phyloP scores from a whole-genome alignment of 2,113 vertebrate species.

The Phrynosoma platyrhinos region DNA sequence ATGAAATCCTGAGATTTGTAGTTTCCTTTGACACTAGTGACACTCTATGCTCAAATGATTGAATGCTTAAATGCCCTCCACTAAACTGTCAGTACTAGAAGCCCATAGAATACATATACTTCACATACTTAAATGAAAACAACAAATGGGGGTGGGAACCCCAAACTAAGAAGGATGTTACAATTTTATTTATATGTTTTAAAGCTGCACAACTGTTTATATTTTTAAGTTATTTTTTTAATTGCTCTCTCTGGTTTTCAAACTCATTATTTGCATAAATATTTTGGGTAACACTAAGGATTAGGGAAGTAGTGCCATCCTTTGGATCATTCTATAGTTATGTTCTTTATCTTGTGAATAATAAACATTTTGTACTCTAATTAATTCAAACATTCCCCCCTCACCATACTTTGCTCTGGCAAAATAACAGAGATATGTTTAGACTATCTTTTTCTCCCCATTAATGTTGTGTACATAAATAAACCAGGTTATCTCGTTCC shows the following conservation, averaged over 20 bases:
- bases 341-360: constrained; percentile 61
- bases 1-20: no score
- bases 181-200: rapidly evolving
- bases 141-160: constrained; percentile 38
- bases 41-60: no score
- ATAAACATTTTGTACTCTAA: constrained; percentile 66
- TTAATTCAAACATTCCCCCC: constrained; percentile 70
- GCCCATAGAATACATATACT: background rate
- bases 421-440: constrained; percentile 74
- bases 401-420: constrained; percentile 39
- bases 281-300: constrained; percentile 21
- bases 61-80: no score
- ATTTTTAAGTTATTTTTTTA: constrained; percentile 14
- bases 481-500: constrained; percentile 81
- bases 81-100: no score
- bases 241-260: background rate
- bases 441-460: constrained; percentile 65
- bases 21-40: no score
- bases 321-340: constrained; percentile 62
- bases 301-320: constrained; percentile 54
- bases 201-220: background rate
- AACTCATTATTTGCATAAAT: constrained; percentile 59
- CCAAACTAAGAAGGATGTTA: constrained; percentile 12
- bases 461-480: constrained; percentile 84
- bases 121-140: constrained; percentile 41